Evolutionary conservation across 2,888 invertebrate species (phyloP), one percentile per base, ranked within the genome.

Genomic region (Trachelus tabidus): DNA sequence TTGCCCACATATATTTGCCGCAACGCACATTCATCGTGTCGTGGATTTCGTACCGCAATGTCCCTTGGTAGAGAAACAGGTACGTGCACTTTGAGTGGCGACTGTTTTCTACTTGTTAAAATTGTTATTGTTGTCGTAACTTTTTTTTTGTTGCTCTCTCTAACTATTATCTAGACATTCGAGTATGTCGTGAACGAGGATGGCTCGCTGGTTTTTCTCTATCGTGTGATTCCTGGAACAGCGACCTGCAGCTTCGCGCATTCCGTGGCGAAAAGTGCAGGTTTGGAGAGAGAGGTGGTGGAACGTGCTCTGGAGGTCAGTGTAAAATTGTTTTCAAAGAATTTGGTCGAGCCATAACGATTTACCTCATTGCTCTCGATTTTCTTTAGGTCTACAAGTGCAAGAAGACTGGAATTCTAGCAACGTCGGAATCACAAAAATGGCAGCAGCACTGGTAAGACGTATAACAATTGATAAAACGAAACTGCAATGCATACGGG

Each of bases 1-100:
- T 12, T 96, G 96, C 86, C 97, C 98, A 0, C 96, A 97, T 87
- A 92, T 96, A 1, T 92, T 97, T 75, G 92, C 96, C 6, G 94
- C 96, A 0, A 97, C 98, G 0, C 97, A 98, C 91, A 96, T 95
- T 87, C 94, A 96, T 84, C 93, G 94, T 73, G 92, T 97, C 56
- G 90, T 93, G 68, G 92, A 94, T 76, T 92, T 94, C 77, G 90
- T 97, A 11, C 93, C 94, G 0, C 89, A 93, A 68, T 92, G 93
- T 11, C 92, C 93, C 0, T 87, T 92, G 12, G 90, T 95, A 0
- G 91, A 92, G 80, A 93, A 93, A 81, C 90, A 94, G 92, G 95
- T 95, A 83, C 90, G 92, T 77, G 56, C 56, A 23, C 56, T 56
- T 56, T 23, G 6, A 15, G 15, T 56, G 23, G 56, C 56, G 9